These are phyloP conservation scores for Pristionchus mayeri DNA, from an alignment of 2,888 invertebrate species.

Conservation along the genomic window DNA sequence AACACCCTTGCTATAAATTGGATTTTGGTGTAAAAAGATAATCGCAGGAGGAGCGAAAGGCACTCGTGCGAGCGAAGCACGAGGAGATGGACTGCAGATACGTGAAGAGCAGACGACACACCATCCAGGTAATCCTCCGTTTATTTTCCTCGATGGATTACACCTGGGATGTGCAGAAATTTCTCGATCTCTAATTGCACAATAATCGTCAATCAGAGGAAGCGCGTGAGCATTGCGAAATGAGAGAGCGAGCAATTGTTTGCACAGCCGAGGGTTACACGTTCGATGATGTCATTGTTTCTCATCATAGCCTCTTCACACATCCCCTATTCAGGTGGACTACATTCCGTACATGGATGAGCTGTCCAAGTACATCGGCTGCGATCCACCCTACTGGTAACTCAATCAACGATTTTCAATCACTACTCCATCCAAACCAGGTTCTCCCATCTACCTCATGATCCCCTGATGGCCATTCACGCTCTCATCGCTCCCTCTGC, in stretches of 20 bases:
- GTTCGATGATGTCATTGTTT: too few species aligned
- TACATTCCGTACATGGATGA: conserved; percentile 78
- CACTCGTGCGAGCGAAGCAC: conserved; percentile 66
- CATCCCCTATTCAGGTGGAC: conserved; percentile 75
- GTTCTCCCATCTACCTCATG: conserved; percentile 31
- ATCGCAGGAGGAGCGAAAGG: conserved; percentile 12
- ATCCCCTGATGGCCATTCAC: conserved; percentile 38
- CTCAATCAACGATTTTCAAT: not conserved
- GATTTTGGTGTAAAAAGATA: not conserved
- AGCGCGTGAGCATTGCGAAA: too few species aligned
- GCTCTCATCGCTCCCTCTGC: conserved; percentile 60
- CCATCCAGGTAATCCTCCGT: conserved; percentile 76
- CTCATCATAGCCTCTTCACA: too few species aligned
- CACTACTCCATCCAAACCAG: not conserved
- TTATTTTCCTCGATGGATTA: not conserved
- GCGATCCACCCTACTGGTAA: conserved; percentile 51
- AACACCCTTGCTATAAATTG: too few species aligned
- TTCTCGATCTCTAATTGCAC: too few species aligned
- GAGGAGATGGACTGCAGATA: conserved; percentile 68
- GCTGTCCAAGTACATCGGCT: conserved; percentile 77
- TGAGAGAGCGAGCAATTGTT: too few species aligned
- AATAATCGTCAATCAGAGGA: too few species aligned
- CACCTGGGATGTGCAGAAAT: too few species aligned
- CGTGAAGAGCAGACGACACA: conserved; percentile 75
- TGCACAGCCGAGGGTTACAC: too few species aligned